These are phyloP conservation scores for Stegastes partitus DNA, from an alignment of 2,113 vertebrate species.

Conservation along the genomic window DNA sequence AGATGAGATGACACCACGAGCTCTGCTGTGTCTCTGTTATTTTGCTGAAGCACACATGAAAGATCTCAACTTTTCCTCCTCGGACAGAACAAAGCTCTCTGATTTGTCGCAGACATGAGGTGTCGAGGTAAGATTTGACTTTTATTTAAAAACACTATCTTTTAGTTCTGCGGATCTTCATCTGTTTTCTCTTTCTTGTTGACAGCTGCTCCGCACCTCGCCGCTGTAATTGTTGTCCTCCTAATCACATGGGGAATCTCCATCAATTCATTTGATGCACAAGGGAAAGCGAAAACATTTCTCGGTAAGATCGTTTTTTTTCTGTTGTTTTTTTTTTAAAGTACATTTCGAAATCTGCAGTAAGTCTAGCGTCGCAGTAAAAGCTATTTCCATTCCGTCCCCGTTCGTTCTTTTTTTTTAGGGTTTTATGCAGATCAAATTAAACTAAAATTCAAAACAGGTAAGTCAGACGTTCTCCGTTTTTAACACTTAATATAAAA, in stretches of 20 bases:
- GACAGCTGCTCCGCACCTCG: slow-evolving; percentile 40
- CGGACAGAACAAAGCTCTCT: neutral
- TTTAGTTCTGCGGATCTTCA: slow-evolving; percentile 3
- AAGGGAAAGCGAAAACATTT: neutral
- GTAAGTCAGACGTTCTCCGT: slow-evolving; percentile 1
- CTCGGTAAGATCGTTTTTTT: slow-evolving; percentile 48
- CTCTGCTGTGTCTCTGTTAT: neutral
- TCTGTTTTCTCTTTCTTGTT: slow-evolving; percentile 4
- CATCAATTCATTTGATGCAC: slow-evolving; percentile 10
- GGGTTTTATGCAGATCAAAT: neutral
- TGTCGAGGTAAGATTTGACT: slow-evolving; percentile 63
- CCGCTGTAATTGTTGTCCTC: slow-evolving; percentile 31
- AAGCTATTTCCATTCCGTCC: neutral
- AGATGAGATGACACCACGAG: slow-evolving; percentile 27
- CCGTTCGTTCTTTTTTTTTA: slow-evolving; percentile 10
- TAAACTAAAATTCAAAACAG: neutral
- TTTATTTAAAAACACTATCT: neutral
- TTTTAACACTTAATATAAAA: too few species aligned
- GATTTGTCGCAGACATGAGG: slow-evolving; percentile 56
- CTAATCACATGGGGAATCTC: slow-evolving; percentile 55
- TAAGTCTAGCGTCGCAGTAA: neutral
- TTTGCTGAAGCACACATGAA: slow-evolving; percentile 14
- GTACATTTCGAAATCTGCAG: too few species aligned
- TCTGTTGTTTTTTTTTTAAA: neutral
- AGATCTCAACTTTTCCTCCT: slow-evolving; percentile 6